Base-by-base conservation (phyloP, 2,113 vertebrate species). In the Grus americana region DNA sequence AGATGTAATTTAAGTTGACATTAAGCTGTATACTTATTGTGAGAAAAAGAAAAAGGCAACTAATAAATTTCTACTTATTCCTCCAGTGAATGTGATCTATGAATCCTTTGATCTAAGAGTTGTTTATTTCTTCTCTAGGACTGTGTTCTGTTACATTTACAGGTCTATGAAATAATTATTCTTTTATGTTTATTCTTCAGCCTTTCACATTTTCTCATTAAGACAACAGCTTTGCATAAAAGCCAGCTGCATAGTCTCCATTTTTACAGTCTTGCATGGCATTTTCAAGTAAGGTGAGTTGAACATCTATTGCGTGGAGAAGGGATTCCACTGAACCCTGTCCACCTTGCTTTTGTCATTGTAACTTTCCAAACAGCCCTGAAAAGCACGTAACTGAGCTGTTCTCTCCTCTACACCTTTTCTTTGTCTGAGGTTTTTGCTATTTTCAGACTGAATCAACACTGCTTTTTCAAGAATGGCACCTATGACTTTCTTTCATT, bases 161-260 rank as follows among this genome's bases (percentile, higher is more conserved):
- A 87, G 74, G 85, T 96, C 83, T 95, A 70, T 96, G 97, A 97
- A 98, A 96, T 97, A 97, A 97, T 93, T 92, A 95, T 94, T 97
- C 80, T 89, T 93, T 96, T 94, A 96, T 7, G 29, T 87, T 96
- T 97, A 83, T 92, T 96, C 55, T 89, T 97, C 86, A 90, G 75
- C 67, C 93, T 96, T 97, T 97, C 92, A 79, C 94, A 94, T 87
- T 95, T 98, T 98, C 95, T 97, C 94, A 95, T 97, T 97, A 97
- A 95, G 92, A 93, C 87, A 97, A 93, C 90, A 96, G 85, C 91
- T 97, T 97, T 95, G 81, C 94, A 92, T 90, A 83, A 79, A 96
- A 97, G 71, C 86, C 95, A 97, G 92, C 93, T 98, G 96, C 85
- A 94, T 40, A 95, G 63, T 93, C 86, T 97, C 96, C 2, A n/a